Percentiles rank a stretch among this genome's conserved stretches.
Conservation (phyloP, 1,140 invertebrate genomes). For the Berghia stephanieae region DNA sequence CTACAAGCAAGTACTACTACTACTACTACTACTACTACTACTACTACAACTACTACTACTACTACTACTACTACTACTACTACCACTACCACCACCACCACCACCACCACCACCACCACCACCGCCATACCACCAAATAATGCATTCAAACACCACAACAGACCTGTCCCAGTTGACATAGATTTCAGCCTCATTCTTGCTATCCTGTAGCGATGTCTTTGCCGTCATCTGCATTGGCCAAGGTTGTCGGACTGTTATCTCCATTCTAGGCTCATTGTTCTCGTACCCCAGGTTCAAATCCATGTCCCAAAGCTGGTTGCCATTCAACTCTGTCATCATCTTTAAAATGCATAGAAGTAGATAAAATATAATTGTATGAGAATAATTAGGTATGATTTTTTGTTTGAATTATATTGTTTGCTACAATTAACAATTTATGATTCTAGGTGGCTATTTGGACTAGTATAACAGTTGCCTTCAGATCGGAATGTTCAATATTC, state of each 20-base stretch:
- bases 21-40: conserved; percentile 19
- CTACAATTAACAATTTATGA: too few species aligned
- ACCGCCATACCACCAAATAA: not conserved
- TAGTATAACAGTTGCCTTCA: too few species aligned
- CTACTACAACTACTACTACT: conserved; percentile 15
- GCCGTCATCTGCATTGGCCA: not conserved
- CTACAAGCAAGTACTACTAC: conserved; percentile 11
- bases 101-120: not conserved
- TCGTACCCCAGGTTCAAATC: not conserved
- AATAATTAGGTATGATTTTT: too few species aligned
- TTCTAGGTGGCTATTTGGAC: too few species aligned
- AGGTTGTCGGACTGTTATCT: not conserved
- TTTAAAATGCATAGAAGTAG: too few species aligned
- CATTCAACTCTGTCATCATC: too few species aligned
- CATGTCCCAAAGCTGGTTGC: too few species aligned
- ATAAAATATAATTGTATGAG: too few species aligned
- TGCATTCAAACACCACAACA: not conserved
- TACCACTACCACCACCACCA: conserved; percentile 3
- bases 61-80: not conserved
- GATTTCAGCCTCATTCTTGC: not conserved
- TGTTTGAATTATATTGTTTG: too few species aligned
- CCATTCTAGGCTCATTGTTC: not conserved
- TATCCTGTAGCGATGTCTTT: not conserved
- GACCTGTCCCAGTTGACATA: not conserved
- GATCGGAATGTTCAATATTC: too few species aligned